Evolutionary conservation across 2,113 vertebrate genomes (phyloP).

Genomic region (Clarias gariepinus): DNA sequence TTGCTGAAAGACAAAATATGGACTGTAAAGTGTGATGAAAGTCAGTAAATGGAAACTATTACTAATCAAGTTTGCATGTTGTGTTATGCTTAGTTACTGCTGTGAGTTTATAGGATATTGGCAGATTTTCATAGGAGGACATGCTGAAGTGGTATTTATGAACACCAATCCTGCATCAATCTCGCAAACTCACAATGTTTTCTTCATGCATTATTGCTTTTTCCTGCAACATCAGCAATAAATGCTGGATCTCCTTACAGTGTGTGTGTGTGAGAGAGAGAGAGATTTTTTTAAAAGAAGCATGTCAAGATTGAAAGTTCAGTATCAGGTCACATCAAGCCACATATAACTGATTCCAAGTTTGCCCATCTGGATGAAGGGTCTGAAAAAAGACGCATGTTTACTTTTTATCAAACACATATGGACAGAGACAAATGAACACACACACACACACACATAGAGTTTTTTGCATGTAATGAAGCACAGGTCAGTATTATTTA

Average conservation of each 20-base stretch:
- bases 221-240: constrained; percentile 14
- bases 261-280: background rate
- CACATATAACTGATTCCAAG: constrained; percentile 10
- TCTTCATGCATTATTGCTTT: background rate
- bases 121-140: constrained; percentile 53
- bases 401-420: constrained; percentile 25
- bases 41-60: background rate
- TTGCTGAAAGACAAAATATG: background rate
- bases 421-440: constrained; percentile 6
- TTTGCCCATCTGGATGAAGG: constrained; percentile 5
- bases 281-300: background rate
- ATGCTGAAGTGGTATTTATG: background rate
- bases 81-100: background rate
- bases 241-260: background rate
- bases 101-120: constrained; percentile 50
- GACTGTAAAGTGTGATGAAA: background rate
- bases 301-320: constrained; percentile 14
- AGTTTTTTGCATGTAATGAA: background rate
- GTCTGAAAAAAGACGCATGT: background rate
- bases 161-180: background rate
- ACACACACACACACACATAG: background rate
- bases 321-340: background rate
- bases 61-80: background rate
- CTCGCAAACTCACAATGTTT: constrained; percentile 42
- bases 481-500: constrained; percentile 8